A percentile compares a stretch with the other conserved stretches of the same genome.
These are phyloP conservation scores for Dipodomys spectabilis DNA, from an alignment of 2,113 vertebrate species.

Conservation along the genomic window DNA sequence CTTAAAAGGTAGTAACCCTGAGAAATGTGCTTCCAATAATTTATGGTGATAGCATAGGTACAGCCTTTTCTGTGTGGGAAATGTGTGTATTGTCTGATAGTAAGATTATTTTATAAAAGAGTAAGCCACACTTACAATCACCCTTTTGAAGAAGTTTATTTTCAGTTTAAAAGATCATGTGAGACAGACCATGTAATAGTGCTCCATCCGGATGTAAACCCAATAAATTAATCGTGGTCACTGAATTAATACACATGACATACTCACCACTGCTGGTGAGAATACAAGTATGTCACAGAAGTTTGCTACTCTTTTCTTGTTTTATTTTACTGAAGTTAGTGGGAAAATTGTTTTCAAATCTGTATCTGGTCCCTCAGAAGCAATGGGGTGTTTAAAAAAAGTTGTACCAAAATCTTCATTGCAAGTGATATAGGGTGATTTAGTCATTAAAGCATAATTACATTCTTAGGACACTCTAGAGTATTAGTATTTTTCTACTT, in stretches of 20 bases:
- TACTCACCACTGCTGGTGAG: not conserved
- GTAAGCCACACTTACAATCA: not conserved
- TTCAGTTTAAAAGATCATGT: not conserved
- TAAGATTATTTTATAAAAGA: not conserved
- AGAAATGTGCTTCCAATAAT: not conserved
- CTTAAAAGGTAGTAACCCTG: not conserved
- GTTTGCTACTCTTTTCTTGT: not conserved
- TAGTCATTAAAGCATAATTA: not conserved
- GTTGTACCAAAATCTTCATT: not conserved
- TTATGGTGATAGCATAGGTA: not conserved
- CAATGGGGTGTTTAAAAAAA: not conserved
- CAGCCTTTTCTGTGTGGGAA: not conserved
- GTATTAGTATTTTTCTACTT: not conserved
- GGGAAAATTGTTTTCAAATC: not conserved
- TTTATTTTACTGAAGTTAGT: not conserved
- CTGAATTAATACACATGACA: not conserved
- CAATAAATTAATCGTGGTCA: not conserved
- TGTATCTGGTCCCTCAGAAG: not conserved
- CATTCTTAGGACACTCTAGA: not conserved
- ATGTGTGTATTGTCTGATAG: not conserved
- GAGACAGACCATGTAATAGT: not conserved
- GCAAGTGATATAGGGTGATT: not conserved
- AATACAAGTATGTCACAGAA: not conserved
- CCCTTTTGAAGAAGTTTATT: not conserved
- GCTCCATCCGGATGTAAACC: not conserved